Base-by-base conservation (phyloP, 2,888 invertebrate genomes). In the Crioceris asparagi region DNA sequence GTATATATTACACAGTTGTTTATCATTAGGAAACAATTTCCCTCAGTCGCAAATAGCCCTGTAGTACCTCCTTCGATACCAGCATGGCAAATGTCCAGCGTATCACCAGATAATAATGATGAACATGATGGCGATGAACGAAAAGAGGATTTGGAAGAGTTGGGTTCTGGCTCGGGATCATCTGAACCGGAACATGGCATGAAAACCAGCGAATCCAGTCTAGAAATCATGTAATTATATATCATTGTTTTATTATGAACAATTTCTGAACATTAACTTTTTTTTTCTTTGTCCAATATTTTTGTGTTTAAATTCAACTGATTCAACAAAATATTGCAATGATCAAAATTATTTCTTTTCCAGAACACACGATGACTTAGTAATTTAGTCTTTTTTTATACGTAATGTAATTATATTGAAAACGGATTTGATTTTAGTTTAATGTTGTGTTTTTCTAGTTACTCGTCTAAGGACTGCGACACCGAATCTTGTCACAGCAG, bases 11-110 rank as follows among this genome's bases (percentile, higher is more conserved):
- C n/a, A n/a, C n/a, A n/a, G n/a, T n/a, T n/a, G n/a, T n/a, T n/a
- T n/a, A n/a, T n/a, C n/a, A n/a, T n/a, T 46, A 82, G 85, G 54
- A 85, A 84, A 62, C 85, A 85, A 65, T 86, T 86, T 61, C 81
- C 85, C 14, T 72, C 77, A 8, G 72, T 83, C 2, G 65, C 68
- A 18, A 73, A 70, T 50, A 63, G 68, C 8, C 69, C 76, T 2
- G 65, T 72, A 1, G 72, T 75, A 17, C 75, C 77, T 1, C 74
- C 79, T 1, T 82, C 83, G 1, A 85, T 86, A 49, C 85, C 86
- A 14, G 75, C 82, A 10, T 86, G 86, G 86, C 85, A 86, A 60
- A 65, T 83, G 40, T 75, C 75, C 33, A 71, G 80, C 52, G 67
- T 75, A 56, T 66, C 72, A 60, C 65, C 68, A 1, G 53, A 46